A percentile compares a stretch with the other conserved stretches of the same genome.
Evolutionary conservation across 2,797 vertebrate genomes (phyloP).

Genomic region (Rhynchonycteris naso): DNA sequence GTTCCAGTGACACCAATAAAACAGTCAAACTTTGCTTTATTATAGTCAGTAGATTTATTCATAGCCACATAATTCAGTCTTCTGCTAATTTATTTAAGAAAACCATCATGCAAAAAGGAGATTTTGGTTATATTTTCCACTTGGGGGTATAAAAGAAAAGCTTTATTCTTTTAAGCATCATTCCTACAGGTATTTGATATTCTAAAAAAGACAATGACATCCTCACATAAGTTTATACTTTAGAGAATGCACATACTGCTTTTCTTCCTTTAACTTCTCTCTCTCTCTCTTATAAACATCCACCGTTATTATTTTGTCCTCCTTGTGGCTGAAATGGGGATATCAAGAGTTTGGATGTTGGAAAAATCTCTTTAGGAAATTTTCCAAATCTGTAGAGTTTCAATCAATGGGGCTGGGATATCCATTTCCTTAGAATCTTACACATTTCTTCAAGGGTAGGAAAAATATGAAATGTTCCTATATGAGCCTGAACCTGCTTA

Average conservation of each 20-base stretch:
- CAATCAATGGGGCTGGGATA: background rate
- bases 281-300: background rate
- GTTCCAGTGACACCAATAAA: slow-evolving; percentile 81
- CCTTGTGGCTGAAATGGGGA: slow-evolving; percentile 69
- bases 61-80: slow-evolving; percentile 81
- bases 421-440: background rate
- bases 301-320: slow-evolving; percentile 55
- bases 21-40: slow-evolving; percentile 85
- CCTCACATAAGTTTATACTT: slow-evolving; percentile 22
- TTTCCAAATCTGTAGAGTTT: background rate
- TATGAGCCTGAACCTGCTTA: background rate
- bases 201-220: slow-evolving; percentile 1
- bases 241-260: background rate
- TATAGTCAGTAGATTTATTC: slow-evolving; percentile 83
- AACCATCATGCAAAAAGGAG: slow-evolving; percentile 67
- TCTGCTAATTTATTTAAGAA: slow-evolving; percentile 84
- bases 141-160: slow-evolving; percentile 59
- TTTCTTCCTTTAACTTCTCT: background rate
- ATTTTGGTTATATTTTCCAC: slow-evolving; percentile 78
- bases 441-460: slow-evolving; percentile 1
- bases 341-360: slow-evolving; percentile 54
- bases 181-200: slow-evolving; percentile 62
- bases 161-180: slow-evolving; percentile 69
- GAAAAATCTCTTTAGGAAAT: slow-evolving; percentile 22
- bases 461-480: background rate